Evolutionary conservation across 2,113 vertebrate species (phyloP), one percentile per base, ranked within the genome.

Genomic region (Menidia beryllina): DNA sequence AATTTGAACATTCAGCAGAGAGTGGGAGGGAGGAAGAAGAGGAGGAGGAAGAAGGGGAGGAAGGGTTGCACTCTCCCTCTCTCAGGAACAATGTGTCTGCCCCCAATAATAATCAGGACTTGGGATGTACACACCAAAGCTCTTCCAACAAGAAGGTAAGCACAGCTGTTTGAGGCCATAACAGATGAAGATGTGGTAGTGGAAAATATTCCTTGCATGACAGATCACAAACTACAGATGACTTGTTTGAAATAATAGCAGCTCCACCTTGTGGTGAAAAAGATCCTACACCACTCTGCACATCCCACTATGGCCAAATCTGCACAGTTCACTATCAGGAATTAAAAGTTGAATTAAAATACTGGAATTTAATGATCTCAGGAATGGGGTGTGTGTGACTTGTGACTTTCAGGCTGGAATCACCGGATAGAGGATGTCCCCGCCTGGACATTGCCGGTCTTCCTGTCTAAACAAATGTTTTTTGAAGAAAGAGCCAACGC

Each of bases 1-100:
- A 98, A 61, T 99, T 97, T 85, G 97, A 99, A 84, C 96, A 95
- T 48, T 98, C 97, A 14, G 97, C 94, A 9, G 98, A 98, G 87
- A 98, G 97, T 67, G 95, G 95, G 68, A 94, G 95, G 84, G 98
- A 98, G 74, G 96, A 97, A 71, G 96, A 97, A 64, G 96, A 96
- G 84, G 97, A 87, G 90, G 97, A 90, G 52, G 92, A 88, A 81
- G 97, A 96, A 76, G 95, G 94, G 51, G 95, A 96, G 76, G 91
- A 90, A 27, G 88, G 88, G 52, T 81, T 88, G 41, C 43, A 73
- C 86, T 78, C 95, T 63, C 88, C 91, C 77, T 84, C 91, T 54
- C 79, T 94, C 82, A 93, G 94, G 93, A 97, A 95, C 88, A 95
- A 90, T 88, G 89, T 95, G 81, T 92, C 95, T 56, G 94, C 95